Percentiles rank a stretch among this genome's conserved stretches.
Evolutionary conservation across 2,888 invertebrate species (phyloP).

Genomic region (Furcula furcula): DNA sequence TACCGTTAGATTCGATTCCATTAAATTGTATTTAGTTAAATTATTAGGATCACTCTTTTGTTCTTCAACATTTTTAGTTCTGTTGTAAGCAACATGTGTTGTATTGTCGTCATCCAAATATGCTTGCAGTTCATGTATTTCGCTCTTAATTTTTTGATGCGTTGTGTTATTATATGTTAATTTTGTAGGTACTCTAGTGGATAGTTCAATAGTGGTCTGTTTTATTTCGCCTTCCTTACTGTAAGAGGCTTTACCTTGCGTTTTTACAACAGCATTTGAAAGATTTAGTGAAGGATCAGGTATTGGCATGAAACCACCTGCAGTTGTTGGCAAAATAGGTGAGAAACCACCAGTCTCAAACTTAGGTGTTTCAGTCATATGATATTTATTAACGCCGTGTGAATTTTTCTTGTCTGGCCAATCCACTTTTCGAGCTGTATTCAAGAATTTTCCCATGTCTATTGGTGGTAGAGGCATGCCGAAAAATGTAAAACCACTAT

Average conservation of each 20-base stretch:
- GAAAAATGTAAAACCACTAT: constrained; percentile 89
- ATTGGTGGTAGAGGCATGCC: constrained; percentile 90
- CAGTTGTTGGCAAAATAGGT: constrained; percentile 86
- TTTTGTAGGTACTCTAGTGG: constrained; percentile 46
- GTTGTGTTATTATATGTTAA: constrained; percentile 52
- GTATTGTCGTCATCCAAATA: constrained; percentile 65
- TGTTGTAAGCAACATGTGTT: constrained; percentile 67
- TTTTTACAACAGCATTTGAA: constrained; percentile 38
- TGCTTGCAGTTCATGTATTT: constrained; percentile 70
- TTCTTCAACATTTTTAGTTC: constrained; percentile 69
- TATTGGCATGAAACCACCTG: constrained; percentile 88
- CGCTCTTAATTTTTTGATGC: constrained; percentile 67
- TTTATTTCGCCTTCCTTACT: constrained; percentile 41
- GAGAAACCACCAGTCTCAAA: constrained; percentile 89
- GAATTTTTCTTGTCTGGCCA: constrained; percentile 64
- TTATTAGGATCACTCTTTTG: constrained; percentile 62
- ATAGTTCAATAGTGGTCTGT: constrained; percentile 37
- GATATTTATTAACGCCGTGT: constrained; percentile 58
- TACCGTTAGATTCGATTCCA: constrained; percentile 71
- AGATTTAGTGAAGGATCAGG: constrained; percentile 59
- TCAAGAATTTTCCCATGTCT: constrained; percentile 85
- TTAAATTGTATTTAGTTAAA: constrained; percentile 66
- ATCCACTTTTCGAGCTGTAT: constrained; percentile 70
- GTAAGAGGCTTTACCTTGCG: constrained; percentile 36
- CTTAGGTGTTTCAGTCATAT: constrained; percentile 77